Percentiles rank a stretch among this genome's conserved stretches.
Evolutionary conservation across 2,797 vertebrate species (phyloP).

Genomic region (Cephalopachus bancanus): DNA sequence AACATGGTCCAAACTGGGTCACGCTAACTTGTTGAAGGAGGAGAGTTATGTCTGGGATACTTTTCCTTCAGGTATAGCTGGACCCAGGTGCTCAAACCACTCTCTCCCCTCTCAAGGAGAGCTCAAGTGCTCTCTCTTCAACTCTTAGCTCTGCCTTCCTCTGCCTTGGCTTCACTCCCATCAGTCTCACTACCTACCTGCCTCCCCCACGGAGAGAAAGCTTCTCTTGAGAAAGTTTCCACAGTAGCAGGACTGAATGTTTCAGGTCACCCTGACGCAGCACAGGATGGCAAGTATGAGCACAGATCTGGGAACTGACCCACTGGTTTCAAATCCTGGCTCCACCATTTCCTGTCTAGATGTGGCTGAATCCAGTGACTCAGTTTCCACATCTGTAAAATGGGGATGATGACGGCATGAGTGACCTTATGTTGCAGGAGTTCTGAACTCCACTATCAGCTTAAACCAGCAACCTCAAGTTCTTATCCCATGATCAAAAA

Average conservation of each 20-base stretch:
- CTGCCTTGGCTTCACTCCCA: neutral
- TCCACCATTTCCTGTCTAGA: neutral
- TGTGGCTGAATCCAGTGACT: neutral
- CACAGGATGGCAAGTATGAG: fast-evolving
- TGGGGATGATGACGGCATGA: neutral
- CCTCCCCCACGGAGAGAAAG: neutral
- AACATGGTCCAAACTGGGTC: neutral
- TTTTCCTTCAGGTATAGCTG: neutral
- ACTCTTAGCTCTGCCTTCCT: neutral
- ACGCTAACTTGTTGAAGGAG: fast-evolving
- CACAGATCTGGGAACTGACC: neutral
- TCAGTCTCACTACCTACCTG: neutral
- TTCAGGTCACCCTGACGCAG: neutral
- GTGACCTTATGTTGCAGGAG: too few species aligned
- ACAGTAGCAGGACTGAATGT: too few species aligned
- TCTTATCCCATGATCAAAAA: too few species aligned
- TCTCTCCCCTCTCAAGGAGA: neutral
- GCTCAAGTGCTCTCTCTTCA: fast-evolving
- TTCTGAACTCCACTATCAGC: too few species aligned
- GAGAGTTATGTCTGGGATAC: fast-evolving
- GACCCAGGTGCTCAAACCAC: neutral
- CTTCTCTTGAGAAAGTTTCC: neutral
- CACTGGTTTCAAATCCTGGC: neutral
- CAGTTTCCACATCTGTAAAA: neutral
- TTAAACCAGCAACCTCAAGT: too few species aligned